These are phyloP conservation scores for Turritopsis rubra DNA, from an alignment of 30 jellyfish, hydroid and myxozoan species.

Conservation along the genomic window DNA sequence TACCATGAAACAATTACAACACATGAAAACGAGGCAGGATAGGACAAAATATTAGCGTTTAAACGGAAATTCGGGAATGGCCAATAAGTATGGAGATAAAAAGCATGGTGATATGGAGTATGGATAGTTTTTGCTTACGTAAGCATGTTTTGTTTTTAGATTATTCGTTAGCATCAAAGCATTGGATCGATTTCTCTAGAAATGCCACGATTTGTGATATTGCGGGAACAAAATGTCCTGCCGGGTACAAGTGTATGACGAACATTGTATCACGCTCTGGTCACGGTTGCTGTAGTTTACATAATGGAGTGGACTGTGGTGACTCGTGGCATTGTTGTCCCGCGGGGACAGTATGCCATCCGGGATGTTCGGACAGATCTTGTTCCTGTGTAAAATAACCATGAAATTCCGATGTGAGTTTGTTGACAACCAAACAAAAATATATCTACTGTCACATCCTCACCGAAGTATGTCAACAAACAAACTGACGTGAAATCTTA, in stretches of 20 bases:
- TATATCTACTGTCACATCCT: not conserved
- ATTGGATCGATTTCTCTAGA: constrained; percentile 14
- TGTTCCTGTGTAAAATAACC: constrained; percentile 50
- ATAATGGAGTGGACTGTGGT: constrained; percentile 67
- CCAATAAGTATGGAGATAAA: no score
- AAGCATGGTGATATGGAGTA: no score
- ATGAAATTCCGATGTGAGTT: not conserved
- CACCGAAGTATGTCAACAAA: no score
- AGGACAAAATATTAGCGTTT: no score
- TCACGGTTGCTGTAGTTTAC: constrained; percentile 68
- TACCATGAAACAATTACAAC: no score
- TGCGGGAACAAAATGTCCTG: constrained; percentile 75
- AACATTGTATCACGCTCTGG: constrained; percentile 70
- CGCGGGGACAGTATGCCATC: constrained; percentile 57
- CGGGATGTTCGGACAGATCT: constrained; percentile 50
- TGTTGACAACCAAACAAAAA: not conserved
- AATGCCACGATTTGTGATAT: constrained; percentile 47
- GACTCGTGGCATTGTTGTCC: constrained; percentile 98
- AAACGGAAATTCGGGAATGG: no score
- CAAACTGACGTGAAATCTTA: no score
- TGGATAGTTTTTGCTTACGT: not conserved
- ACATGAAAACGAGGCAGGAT: no score
- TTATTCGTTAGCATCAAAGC: constrained; percentile 9
- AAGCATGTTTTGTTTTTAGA: no score
- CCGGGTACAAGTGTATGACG: constrained; percentile 46